Percentiles rank a stretch among this genome's conserved stretches.
These are phyloP conservation scores for Drosophila lacteicornis DNA, from an alignment of 1,140 invertebrate genomes.

Conservation along the genomic window DNA sequence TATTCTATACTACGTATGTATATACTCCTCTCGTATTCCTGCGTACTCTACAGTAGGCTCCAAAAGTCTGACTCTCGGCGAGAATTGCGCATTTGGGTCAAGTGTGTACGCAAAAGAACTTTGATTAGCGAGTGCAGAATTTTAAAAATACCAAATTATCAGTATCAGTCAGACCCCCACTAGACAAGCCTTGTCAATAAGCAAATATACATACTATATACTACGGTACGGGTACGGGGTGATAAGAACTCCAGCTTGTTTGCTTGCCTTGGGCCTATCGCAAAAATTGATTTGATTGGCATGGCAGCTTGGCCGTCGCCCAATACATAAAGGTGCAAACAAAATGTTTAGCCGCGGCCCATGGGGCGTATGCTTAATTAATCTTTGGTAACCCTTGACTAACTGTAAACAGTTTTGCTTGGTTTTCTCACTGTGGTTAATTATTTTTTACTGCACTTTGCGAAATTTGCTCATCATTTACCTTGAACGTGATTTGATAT, in stretches of 20 bases:
- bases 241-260: slow-evolving; percentile 25
- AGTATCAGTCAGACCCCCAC: slow-evolving; percentile 37
- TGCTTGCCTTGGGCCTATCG: slow-evolving; percentile 29
- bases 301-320: neutral
- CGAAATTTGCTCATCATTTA: slow-evolving; percentile 61
- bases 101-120: slow-evolving; percentile 56
- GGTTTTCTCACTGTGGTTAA: neutral
- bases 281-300: slow-evolving; percentile 29
- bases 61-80: slow-evolving; percentile 7
- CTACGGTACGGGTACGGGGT: neutral
- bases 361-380: slow-evolving; percentile 31
- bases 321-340: slow-evolving; percentile 32
- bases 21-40: neutral
- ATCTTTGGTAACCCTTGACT: neutral
- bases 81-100: slow-evolving; percentile 76
- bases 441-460: slow-evolving; percentile 14
- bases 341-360: slow-evolving; percentile 9
- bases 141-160: slow-evolving; percentile 50
- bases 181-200: slow-evolving; percentile 44
- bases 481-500: slow-evolving; percentile 79
- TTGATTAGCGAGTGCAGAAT: slow-evolving; percentile 41
- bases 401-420: slow-evolving; percentile 18
- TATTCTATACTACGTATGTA: slow-evolving; percentile 5
- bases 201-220: slow-evolving; percentile 19
- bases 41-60: slow-evolving; percentile 11